Percentiles rank a stretch among this genome's conserved stretches.
These are phyloP conservation scores for Philotrypesis tridentata DNA, from an alignment of 1,140 invertebrate genomes.

Conservation along the genomic window DNA sequence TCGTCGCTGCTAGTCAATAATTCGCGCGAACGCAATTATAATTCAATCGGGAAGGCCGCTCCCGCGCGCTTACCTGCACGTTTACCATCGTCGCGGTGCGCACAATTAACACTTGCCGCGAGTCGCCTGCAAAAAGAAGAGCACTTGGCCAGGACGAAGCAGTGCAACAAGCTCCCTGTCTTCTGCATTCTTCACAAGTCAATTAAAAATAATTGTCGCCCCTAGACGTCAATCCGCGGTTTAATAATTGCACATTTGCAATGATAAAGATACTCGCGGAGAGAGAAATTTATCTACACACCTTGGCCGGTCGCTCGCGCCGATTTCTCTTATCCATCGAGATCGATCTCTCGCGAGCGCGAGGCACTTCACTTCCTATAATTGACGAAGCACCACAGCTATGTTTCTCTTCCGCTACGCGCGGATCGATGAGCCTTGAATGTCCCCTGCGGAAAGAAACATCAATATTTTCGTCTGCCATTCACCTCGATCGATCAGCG, in stretches of 20 bases:
- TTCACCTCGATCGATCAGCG: neutral
- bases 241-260: too few relatives aligned
- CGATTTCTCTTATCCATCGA: neutral
- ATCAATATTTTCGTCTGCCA: conserved; percentile 41
- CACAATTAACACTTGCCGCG: neutral
- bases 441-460: conserved; percentile 5
- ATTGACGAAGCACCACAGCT: neutral
- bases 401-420: conserved; percentile 6
- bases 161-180: neutral
- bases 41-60: neutral
- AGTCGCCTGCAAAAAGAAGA: neutral
- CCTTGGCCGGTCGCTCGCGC: neutral
- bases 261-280: neutral
- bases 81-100: neutral
- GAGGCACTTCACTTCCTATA: conserved; percentile 20
- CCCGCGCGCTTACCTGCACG: neutral
- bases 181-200: neutral
- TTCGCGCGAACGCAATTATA: neutral
- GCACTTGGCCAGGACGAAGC: neutral
- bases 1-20: neutral
- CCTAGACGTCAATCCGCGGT: too few relatives aligned
- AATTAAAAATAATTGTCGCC: too few relatives aligned
- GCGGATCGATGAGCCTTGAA: conserved; percentile 40
- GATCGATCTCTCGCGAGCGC: conserved; percentile 23
- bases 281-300: neutral